phyloP scores from a whole-genome alignment of 1,140 invertebrate species.

The Drosophila ambigua region DNA sequence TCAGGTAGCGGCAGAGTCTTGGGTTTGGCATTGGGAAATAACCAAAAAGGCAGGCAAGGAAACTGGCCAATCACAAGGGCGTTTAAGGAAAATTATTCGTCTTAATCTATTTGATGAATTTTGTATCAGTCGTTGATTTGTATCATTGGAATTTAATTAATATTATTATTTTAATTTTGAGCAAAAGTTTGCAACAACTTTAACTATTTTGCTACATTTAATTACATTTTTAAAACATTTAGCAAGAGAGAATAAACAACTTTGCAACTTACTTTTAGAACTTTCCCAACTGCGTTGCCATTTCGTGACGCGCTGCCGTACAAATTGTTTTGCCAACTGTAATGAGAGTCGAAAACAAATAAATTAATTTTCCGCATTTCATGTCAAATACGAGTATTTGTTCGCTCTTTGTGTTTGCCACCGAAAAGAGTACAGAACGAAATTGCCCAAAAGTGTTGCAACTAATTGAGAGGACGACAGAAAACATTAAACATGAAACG shows the following conservation, averaged over 20 bases:
- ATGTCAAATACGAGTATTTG: constrained; percentile 56
- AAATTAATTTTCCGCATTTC: constrained; percentile 58
- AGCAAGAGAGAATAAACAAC: neutral
- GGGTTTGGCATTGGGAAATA: constrained; percentile 6
- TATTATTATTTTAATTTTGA: neutral
- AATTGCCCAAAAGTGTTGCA: constrained; percentile 61
- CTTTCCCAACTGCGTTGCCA: constrained; percentile 45
- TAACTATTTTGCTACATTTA: neutral
- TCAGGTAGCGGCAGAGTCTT: neutral
- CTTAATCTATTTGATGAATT: too few relatives aligned
- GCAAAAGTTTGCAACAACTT: neutral
- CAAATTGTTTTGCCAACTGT: constrained; percentile 67
- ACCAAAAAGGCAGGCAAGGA: constrained; percentile 4
- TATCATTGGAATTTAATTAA: constrained; percentile 1
- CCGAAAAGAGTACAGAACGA: constrained; percentile 13
- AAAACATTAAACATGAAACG: constrained; percentile 40
- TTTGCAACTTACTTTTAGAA: constrained; percentile 59
- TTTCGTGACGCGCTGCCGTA: constrained; percentile 27
- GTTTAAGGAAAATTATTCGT: too few relatives aligned
- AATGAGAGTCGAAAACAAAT: constrained; percentile 66
- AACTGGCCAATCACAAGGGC: constrained; percentile 11
- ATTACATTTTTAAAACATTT: neutral
- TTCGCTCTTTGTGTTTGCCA: constrained; percentile 20
- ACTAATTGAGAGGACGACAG: constrained; percentile 62
- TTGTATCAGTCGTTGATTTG: too few relatives aligned